Conservation (phyloP, 2,113 vertebrate species). For the Sminthopsis crassicaudata region DNA sequence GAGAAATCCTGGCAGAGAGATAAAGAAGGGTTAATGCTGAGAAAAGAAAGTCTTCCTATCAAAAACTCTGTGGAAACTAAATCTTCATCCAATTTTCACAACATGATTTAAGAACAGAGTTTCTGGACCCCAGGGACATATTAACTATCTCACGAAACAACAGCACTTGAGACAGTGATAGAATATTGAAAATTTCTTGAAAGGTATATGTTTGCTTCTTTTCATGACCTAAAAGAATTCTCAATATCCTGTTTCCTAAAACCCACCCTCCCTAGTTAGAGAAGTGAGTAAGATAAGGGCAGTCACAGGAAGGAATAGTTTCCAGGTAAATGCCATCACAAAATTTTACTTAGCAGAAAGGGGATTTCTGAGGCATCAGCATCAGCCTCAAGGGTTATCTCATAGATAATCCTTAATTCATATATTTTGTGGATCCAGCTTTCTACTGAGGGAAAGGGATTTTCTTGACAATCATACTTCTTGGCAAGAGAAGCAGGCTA, state of each 20-base stretch:
- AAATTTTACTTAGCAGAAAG: not conserved
- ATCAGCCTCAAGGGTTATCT: not conserved
- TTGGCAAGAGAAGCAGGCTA: not conserved
- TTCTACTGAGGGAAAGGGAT: not conserved
- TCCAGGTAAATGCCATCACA: not conserved
- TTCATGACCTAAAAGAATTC: not conserved
- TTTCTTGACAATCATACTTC: not conserved
- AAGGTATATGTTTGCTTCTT: not conserved
- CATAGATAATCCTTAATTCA: not conserved
- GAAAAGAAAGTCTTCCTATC: too few species aligned
- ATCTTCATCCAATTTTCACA: too few species aligned
- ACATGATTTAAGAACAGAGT: not conserved
- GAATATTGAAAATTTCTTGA: not conserved
- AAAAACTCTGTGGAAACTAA: too few species aligned
- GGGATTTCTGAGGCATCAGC: not conserved
- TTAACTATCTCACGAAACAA: not conserved
- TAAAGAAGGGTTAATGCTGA: too few species aligned
- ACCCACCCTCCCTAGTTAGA: too few species aligned
- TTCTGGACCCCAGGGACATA: not conserved
- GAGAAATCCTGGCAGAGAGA: too few species aligned
- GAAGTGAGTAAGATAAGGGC: too few species aligned
- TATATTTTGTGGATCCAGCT: not conserved
- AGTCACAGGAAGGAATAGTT: not conserved
- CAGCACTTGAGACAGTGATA: not conserved
- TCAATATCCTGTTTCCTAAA: not conserved